Evolutionary conservation across 2,113 vertebrate genomes (phyloP), one percentile per base, ranked within the genome.

Genomic region (Zosterops pallidus): DNA sequence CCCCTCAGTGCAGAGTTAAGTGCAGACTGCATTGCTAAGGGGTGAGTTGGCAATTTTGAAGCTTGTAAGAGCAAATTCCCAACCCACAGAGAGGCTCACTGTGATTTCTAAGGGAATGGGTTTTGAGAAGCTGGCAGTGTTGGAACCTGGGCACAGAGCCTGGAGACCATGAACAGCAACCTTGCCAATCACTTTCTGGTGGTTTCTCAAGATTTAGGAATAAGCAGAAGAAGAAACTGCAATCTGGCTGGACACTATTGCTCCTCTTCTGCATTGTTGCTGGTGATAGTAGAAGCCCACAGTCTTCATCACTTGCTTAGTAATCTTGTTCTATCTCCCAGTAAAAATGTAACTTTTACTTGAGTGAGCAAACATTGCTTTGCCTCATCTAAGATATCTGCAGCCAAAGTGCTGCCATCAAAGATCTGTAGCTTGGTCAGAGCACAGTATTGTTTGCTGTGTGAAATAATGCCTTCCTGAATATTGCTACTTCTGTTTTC

Each of bases 381-480:
- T 91, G 68, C 39, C 39, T 96, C 79, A 83, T 74, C 71, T 83
- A n/a, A 85, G 59, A 18, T 46, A 80, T 39, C 50, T 76, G 41
- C 46, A 86, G 57, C 42, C 21, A 50, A 62, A 31, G n/a, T 35
- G 16, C 21, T 84, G 37, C 70, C 25, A 14, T 50, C 37, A 85
- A 62, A 83, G 87, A 65, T 20, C 63, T 83, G 26, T 65, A 83
- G 31, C 55, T 85, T 59, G 39, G 42, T 90, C 69, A 80, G 42
- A 94, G 50, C 26, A 37, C 24, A 7, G 14, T 63, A n/a, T 20
- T 81, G 42, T 84, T 91, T 85, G 25, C 55, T 76, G n/a, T 64
- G 31, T 94, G 74, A 94, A 87, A 72, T 67, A 76, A 94, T 74
- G 37, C 11, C 6, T 82, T 88, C 67, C n/a, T 87, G 41, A 85